Evolutionary conservation across 2,113 vertebrate species (phyloP).

Genomic region (Antechinus stuartii): DNA sequence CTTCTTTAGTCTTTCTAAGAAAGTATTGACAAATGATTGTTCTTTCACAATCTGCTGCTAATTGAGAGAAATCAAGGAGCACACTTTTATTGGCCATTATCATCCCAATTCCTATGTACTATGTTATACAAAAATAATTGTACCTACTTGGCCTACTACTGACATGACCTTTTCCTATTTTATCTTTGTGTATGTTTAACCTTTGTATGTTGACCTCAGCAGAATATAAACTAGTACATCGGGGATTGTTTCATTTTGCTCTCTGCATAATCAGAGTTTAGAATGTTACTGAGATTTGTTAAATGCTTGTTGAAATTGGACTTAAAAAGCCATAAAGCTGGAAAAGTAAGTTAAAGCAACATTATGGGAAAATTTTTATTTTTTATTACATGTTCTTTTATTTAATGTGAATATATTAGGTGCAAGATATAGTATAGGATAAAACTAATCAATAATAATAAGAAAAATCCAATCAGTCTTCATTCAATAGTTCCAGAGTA

Average conservation of each 20-base stretch:
- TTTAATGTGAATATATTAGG: slow-evolving; percentile 71
- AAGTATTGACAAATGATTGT: too few relatives aligned
- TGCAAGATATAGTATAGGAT: neutral
- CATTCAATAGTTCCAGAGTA: slow-evolving; percentile 90
- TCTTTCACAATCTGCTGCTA: too few relatives aligned
- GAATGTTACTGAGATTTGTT: neutral
- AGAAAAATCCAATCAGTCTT: slow-evolving; percentile 85
- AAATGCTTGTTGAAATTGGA: neutral
- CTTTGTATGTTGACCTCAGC: too few relatives aligned
- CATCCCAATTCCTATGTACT: too few relatives aligned
- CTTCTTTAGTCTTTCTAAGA: too few relatives aligned
- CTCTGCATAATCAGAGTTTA: neutral
- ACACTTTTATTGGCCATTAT: too few relatives aligned
- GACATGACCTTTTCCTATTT: too few relatives aligned
- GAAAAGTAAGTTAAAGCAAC: neutral
- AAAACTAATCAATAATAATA: slow-evolving; percentile 79
- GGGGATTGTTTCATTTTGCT: neutral
- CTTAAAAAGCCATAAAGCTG: neutral
- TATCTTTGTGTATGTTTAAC: too few relatives aligned
- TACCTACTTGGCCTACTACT: too few relatives aligned
- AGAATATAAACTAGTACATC: neutral
- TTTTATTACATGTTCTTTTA: slow-evolving; percentile 7
- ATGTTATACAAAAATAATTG: too few relatives aligned
- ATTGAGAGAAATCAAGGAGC: too few relatives aligned
- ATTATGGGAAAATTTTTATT: neutral